These are phyloP conservation scores for Melanerpes aurifrons DNA, from an alignment of 2,113 vertebrate species.

Conservation along the genomic window DNA sequence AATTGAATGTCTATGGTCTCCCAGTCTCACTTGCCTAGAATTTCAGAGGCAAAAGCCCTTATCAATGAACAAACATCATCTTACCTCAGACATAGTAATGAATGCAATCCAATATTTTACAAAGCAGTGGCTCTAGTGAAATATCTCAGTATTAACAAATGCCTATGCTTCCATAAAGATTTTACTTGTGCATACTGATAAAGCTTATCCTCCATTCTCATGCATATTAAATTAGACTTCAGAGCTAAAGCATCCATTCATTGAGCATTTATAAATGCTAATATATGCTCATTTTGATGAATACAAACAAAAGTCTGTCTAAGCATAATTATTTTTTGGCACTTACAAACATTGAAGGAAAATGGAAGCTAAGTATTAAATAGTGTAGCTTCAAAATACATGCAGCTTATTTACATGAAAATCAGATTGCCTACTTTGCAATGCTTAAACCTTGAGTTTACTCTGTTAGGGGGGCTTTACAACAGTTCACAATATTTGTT, in stretches of 20 bases:
- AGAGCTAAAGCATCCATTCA: slow-evolving; percentile 52
- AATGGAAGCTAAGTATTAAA: slow-evolving; percentile 51
- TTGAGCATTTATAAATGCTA: slow-evolving; percentile 63
- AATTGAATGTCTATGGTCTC: not conserved
- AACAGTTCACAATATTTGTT: not conserved
- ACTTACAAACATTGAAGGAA: slow-evolving; percentile 37
- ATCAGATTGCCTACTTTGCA: not conserved
- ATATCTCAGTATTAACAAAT: slow-evolving; percentile 27
- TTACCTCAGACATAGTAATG: not conserved
- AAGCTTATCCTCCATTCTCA: slow-evolving; percentile 43
- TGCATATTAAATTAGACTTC: slow-evolving; percentile 59
- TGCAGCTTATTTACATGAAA: slow-evolving; percentile 37
- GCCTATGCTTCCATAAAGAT: slow-evolving; percentile 28
- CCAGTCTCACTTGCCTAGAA: not conserved
- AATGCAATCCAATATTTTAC: not conserved
- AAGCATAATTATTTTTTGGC: slow-evolving; percentile 55
- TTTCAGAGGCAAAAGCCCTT: not conserved
- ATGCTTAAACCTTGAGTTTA: not conserved
- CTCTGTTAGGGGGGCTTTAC: not conserved
- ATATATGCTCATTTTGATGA: slow-evolving; percentile 67
- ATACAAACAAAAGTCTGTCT: slow-evolving; percentile 62
- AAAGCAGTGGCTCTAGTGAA: not conserved
- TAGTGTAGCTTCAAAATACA: slow-evolving; percentile 1
- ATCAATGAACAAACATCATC: not conserved
- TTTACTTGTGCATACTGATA: slow-evolving; percentile 54